Conservation (phyloP, 2,113 vertebrate species). For the Campylomormyrus tamandua region DNA sequence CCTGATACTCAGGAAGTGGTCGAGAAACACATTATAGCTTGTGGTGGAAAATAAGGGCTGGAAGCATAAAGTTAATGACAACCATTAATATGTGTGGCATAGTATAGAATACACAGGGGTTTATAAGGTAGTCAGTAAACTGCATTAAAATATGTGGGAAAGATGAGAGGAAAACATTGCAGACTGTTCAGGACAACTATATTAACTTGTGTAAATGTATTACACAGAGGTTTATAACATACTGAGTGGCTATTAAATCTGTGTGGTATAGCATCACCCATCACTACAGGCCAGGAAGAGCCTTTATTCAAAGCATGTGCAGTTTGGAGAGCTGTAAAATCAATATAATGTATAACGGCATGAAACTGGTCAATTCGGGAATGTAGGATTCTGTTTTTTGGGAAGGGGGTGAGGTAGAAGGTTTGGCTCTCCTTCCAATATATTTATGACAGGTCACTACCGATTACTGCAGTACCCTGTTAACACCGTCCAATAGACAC, state of each 20-base stretch:
- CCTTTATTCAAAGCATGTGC: neutral
- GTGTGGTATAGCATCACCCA: neutral
- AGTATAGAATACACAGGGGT: neutral
- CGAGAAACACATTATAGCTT: neutral
- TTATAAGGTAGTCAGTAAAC: neutral
- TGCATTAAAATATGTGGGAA: neutral
- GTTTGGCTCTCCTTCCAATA: neutral
- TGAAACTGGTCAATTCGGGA: neutral
- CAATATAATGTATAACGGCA: neutral
- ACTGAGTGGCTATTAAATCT: neutral
- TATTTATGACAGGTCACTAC: neutral
- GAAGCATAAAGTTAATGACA: neutral
- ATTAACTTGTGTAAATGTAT: neutral
- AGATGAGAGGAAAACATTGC: neutral
- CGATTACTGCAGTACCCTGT: slow-evolving; percentile 2
- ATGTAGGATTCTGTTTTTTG: neutral
- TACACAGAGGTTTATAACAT: neutral
- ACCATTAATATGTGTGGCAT: neutral
- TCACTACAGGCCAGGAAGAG: neutral
- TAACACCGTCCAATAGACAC: neutral
- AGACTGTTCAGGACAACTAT: neutral
- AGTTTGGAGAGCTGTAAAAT: neutral
- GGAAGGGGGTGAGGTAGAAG: no score
- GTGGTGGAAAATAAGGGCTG: neutral
- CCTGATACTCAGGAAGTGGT: neutral